These are phyloP conservation scores for Piprites chloris DNA, from an alignment of 2,113 vertebrate species.

Conservation along the genomic window DNA sequence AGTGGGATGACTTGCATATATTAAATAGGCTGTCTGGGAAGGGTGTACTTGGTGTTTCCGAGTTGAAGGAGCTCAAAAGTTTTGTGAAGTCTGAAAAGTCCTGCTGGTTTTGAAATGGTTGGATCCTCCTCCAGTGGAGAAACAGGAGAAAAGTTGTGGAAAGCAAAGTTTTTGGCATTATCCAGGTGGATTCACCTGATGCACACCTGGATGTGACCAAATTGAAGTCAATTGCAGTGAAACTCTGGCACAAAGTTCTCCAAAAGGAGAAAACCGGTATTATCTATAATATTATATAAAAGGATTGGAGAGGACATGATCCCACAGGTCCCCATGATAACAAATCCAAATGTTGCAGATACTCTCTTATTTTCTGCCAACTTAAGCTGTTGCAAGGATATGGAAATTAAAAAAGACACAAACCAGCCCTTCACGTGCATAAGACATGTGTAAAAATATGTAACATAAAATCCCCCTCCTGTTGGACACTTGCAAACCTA, in stretches of 20 bases:
- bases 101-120: neutral
- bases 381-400: neutral
- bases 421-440: neutral
- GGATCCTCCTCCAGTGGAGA: neutral
- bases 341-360: rapidly evolving
- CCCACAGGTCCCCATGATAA: neutral
- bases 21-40: neutral
- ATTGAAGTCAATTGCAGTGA: neutral
- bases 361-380: neutral
- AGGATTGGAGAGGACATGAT: neutral
- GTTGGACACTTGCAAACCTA: neutral
- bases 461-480: neutral
- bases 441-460: neutral
- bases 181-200: neutral
- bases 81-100: neutral
- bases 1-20: neutral
- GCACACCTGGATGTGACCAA: neutral
- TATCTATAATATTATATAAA: neutral
- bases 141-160: neutral
- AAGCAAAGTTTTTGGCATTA: neutral
- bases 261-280: neutral
- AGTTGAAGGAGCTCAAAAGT: neutral
- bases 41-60: neutral
- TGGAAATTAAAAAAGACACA: neutral
- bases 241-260: neutral